A percentile compares a stretch with the other conserved stretches of the same genome.
Evolutionary conservation across 1,140 invertebrate genomes (phyloP).

Genomic region (Ctenoplectra terminalis): DNA sequence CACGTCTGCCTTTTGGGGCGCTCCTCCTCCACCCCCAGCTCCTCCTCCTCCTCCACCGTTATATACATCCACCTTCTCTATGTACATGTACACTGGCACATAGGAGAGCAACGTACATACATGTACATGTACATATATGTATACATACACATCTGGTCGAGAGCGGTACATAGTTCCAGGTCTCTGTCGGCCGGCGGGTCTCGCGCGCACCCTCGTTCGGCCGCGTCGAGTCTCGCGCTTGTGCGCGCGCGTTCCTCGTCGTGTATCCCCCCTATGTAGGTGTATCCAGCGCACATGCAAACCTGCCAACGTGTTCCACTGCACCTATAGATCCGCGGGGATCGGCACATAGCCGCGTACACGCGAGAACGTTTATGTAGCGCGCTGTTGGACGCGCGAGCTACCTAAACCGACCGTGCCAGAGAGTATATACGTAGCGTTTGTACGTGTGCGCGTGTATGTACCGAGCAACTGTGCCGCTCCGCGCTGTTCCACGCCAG

Average conservation of each 20-base stretch:
- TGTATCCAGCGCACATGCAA: constrained; percentile 6
- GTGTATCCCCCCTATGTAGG: constrained; percentile 10
- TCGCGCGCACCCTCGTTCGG: constrained; percentile 37
- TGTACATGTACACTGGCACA: neutral
- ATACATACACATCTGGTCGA: constrained; percentile 41
- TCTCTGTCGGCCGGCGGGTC: neutral
- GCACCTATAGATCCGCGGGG: constrained; percentile 52
- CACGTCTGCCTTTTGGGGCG: constrained; percentile 81
- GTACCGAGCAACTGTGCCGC: constrained; percentile 45
- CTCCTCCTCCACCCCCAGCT: constrained; percentile 26
- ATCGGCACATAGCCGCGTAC: constrained; percentile 36
- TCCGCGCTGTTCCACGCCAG: too few species aligned
- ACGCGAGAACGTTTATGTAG: constrained; percentile 39
- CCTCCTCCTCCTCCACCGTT: neutral
- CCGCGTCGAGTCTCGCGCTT: neutral
- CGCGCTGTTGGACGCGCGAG: constrained; percentile 38
- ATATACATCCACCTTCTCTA: neutral
- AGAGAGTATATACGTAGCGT: constrained; percentile 48
- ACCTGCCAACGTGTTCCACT: neutral
- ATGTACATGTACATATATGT: constrained; percentile 21
- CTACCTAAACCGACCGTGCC: constrained; percentile 50
- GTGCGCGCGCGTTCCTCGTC: neutral
- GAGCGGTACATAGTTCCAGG: constrained; percentile 18
- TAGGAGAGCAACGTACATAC: neutral
- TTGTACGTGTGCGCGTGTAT: constrained; percentile 14